phyloP scores from a whole-genome alignment of 1,140 invertebrate genomes.

The Drosophila insularis region DNA sequence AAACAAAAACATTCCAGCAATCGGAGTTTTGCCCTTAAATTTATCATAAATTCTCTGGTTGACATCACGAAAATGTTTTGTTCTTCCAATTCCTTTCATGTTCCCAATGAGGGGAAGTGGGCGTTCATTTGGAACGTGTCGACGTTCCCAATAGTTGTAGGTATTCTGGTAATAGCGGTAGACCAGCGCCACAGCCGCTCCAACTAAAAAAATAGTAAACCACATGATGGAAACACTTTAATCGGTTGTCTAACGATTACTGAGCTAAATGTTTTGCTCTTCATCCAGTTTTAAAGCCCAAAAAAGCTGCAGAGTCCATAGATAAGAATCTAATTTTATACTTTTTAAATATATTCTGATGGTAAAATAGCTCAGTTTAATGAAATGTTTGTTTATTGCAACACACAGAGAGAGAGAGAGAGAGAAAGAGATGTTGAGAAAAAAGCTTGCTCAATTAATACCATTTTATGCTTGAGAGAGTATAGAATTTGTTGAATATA shows the following conservation, averaged over 20 bases:
- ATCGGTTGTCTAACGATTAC: neutral
- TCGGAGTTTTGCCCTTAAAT: conserved; percentile 61
- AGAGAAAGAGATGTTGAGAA: no score
- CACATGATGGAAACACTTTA: conserved; percentile 22
- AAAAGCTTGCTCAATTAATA: no score
- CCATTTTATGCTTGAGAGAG: no score
- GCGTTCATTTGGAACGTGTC: conserved; percentile 73
- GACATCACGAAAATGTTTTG: conserved; percentile 52
- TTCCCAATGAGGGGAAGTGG: conserved; percentile 75
- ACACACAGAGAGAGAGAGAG: no score
- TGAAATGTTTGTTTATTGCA: neutral
- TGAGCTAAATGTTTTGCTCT: neutral
- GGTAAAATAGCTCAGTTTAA: neutral
- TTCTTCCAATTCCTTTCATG: conserved; percentile 45
- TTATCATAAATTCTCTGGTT: conserved; percentile 62
- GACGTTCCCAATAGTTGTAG: conserved; percentile 80
- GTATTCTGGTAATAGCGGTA: conserved; percentile 38
- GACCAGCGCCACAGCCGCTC: conserved; percentile 29
- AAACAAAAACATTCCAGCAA: conserved; percentile 65
- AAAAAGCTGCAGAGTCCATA: neutral
- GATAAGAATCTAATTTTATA: neutral
- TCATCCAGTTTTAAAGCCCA: neutral
- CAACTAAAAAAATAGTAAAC: conserved; percentile 37
- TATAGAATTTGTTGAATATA: no score
- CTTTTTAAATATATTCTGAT: no score